A percentile compares a stretch with the other conserved stretches of the same genome.
Conservation (phyloP, 2,888 invertebrate species). For the Xanthorhoe spadicearia region DNA sequence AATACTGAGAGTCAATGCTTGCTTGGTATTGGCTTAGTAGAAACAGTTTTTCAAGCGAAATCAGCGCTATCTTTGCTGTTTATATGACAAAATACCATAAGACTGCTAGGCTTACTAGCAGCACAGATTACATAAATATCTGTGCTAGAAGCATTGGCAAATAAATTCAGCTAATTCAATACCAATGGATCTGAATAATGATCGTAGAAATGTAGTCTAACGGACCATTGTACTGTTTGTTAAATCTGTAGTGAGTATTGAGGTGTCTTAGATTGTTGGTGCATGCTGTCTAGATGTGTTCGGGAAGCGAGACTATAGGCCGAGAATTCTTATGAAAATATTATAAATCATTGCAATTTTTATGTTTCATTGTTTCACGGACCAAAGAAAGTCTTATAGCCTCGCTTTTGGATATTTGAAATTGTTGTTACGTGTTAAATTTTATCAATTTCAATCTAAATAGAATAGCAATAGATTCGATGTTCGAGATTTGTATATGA, state of each 20-base stretch:
- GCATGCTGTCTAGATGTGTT: constrained; percentile 67
- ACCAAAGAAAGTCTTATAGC: constrained; percentile 66
- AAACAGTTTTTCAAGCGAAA: no score
- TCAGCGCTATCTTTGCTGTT: no score
- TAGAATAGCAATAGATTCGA: constrained; percentile 56
- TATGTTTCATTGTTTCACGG: constrained; percentile 51
- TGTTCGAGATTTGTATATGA: constrained; percentile 38
- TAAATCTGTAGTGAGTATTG: constrained; percentile 75
- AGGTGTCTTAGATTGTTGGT: constrained; percentile 81
- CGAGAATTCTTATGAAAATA: constrained; percentile 37
- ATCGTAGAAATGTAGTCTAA: constrained; percentile 36
- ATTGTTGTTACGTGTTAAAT: constrained; percentile 75
- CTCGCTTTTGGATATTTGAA: constrained; percentile 60
- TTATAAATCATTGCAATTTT: constrained; percentile 32
- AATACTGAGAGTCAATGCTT: no score
- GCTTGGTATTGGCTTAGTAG: no score
- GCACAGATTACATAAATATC: no score
- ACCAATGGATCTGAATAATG: constrained; percentile 4
- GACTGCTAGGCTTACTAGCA: no score
- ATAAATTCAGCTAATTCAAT: not conserved
- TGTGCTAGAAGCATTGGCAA: no score
- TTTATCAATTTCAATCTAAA: constrained; percentile 70
- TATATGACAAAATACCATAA: no score
- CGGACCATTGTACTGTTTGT: constrained; percentile 79
- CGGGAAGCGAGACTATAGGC: constrained; percentile 54